Base-by-base conservation (phyloP, 2,888 invertebrate species). In the Ichneumoninae sp. region DNA sequence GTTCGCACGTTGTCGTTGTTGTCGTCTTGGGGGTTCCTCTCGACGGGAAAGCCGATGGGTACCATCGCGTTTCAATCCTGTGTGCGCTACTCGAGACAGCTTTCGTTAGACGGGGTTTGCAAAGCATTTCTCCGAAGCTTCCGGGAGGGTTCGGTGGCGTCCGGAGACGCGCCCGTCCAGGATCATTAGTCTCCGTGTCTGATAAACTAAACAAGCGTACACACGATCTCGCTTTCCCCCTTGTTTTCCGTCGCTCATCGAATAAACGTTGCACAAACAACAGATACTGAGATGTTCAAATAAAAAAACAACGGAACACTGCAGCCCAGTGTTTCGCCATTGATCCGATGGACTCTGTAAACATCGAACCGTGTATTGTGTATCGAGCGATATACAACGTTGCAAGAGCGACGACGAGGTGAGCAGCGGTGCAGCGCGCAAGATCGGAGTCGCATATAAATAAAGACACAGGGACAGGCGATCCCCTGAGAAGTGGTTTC, bases 1-100 rank as follows among this genome's bases (percentile, higher is more conserved):
- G 74, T 74, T 84, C 83, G 79, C 86, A 86, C 85, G 86, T 80
- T 62, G 82, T 74, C 72, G 44, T 60, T 7, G 44, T 60, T 19
- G 69, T 57, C 26, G 30, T 30, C 66, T 52, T 76, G 57, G 30
- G 62, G 30, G 54, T 52, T 10, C 26, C 60, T 22, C 57, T 68
- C 60, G 60, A 65, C 65, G n/a, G 26, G n/a, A 77, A 71, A 76
- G 76, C 44, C 66, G 30, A 16, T 50, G 65, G 62, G 65, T 71
- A 5, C 54, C 50, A 33, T 70, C 40, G 33, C 44, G 70, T 71
- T 50, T 65, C 40, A 60, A 70, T 78, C 47, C 62, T 60, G 36
- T 69, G n/a, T 47, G 33, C 47, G 33, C 36, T 22, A 52, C 22
- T 71, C 36, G 65, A 54, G 54, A 62, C 40, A 52, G 75, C 69